Evolutionary conservation across 1,140 invertebrate genomes (phyloP).

Genomic region (Drosophila ambigua): DNA sequence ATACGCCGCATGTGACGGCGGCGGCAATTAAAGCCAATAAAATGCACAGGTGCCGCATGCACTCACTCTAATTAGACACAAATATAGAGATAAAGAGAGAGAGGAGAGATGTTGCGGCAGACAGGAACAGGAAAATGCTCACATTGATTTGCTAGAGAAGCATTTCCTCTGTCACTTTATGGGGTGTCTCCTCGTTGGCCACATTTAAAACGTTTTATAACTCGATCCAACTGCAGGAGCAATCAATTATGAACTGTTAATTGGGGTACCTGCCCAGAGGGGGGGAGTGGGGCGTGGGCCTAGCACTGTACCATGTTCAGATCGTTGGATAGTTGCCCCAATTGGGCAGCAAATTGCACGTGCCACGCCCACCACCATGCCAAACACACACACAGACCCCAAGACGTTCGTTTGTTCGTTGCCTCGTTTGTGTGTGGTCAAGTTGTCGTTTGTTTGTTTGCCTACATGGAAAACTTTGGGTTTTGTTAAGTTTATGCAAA

Average conservation of each 20-base stretch:
- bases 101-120: neutral
- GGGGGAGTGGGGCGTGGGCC: constrained; percentile 16
- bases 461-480: constrained; percentile 67
- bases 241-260: constrained; percentile 69
- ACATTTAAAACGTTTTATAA: constrained; percentile 11
- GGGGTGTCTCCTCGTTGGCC: constrained; percentile 7
- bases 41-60: constrained; percentile 63
- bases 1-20: constrained; percentile 55
- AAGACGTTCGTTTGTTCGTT: constrained; percentile 20
- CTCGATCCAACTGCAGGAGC: neutral
- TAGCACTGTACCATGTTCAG: constrained; percentile 65
- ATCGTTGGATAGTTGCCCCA: constrained; percentile 17
- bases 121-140: constrained; percentile 7
- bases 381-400: constrained; percentile 12
- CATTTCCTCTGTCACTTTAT: neutral
- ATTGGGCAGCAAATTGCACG: constrained; percentile 43
- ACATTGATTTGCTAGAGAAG: constrained; percentile 25
- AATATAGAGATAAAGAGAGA: neutral
- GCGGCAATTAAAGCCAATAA: constrained; percentile 55
- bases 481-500: constrained; percentile 82
- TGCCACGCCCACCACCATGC: constrained; percentile 30
- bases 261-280: constrained; percentile 40
- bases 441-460: constrained; percentile 68
- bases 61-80: constrained; percentile 54
- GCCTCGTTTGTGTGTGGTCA: constrained; percentile 39